Base-by-base conservation (phyloP, 2,113 vertebrate genomes). In the Rhinichthys klamathensis region DNA sequence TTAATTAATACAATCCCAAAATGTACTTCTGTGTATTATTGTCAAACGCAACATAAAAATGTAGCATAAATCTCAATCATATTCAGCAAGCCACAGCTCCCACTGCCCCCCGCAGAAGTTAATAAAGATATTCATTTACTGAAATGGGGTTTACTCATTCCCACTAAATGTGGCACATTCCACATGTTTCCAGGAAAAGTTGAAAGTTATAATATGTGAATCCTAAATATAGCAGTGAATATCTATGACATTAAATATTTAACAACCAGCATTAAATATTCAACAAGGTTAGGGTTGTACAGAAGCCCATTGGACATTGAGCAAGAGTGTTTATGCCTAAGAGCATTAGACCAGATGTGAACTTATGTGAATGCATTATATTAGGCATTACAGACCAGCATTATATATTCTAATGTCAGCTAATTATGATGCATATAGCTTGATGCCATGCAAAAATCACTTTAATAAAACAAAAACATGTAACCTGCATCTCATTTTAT, bases 181-280 rank as follows among this genome's bases (percentile, higher is more conserved):
- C 56, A 60, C 56, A 13, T 35, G 13, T 27, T 44, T 83, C 67
- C 32, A 15, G 32, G 41, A 51, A 82, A 81, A 63, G 70, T 58
- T 73, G n/a, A 82, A 56, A 70, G 44, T 67, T 58, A 7, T 23
- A 70, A 86, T 27, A 58, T 44, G 79, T 72, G 27, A 32, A 60
- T 81, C 56, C 77, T 82, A 65, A 84, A 87, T 89, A 86, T 84
- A 67, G 72, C 35, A 65, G 56, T 27, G 84, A 84, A 80, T 82
- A 82, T 86, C 58, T 82, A 18, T 44, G 35, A 16, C 82, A 84
- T 80, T 61, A 85, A 88, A 84, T 86, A 84, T 86, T 81, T 85
- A 89, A 86, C 67, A 83, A 51, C 2, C 27, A 16, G 11, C 87
- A 88, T 89, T 84, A 89, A 88, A 88, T 83, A 89, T 89, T 88